phyloP scores from a whole-genome alignment of 2,888 invertebrate genomes.

The Sipunculus nudus region DNA sequence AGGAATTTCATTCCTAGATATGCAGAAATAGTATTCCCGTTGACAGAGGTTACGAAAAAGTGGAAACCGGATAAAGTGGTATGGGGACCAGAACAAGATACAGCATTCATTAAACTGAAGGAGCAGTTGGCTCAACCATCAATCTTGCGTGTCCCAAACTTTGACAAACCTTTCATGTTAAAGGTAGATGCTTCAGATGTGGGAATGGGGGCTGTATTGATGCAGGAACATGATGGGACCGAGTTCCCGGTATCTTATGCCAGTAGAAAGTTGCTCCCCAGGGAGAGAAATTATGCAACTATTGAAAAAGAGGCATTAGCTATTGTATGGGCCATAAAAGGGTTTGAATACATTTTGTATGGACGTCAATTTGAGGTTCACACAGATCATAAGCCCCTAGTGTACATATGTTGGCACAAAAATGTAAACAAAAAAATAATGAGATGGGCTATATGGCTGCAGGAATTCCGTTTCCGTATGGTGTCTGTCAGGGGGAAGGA shows the following conservation, averaged over 20 bases:
- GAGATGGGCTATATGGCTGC: conserved; percentile 13
- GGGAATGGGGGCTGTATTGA: conserved; percentile 42
- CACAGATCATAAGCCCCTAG: conserved; percentile 12
- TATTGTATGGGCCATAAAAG: conserved; percentile 23
- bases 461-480: not conserved
- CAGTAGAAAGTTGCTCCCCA: conserved; percentile 32
- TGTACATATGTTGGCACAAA: not conserved
- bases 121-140: conserved; percentile 10
- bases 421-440: conserved; percentile 8
- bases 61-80: conserved; percentile 11
- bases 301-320: conserved; percentile 38
- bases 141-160: conserved; percentile 33
- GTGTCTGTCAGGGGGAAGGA: conserved; percentile 4
- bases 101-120: conserved; percentile 26
- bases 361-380: conserved; percentile 1
- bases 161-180: conserved; percentile 24
- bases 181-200: conserved; percentile 37
- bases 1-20: conserved; percentile 16
- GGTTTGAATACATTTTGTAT: not conserved
- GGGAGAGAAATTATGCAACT: conserved; percentile 35
- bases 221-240: conserved; percentile 23
- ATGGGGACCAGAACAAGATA: conserved; percentile 19
- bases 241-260: conserved; percentile 39
- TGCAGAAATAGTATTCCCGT: conserved; percentile 28
- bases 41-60: conserved; percentile 31